Conservation (phyloP, 2,797 vertebrate genomes). For the Sebastes kiyomatsui region DNA sequence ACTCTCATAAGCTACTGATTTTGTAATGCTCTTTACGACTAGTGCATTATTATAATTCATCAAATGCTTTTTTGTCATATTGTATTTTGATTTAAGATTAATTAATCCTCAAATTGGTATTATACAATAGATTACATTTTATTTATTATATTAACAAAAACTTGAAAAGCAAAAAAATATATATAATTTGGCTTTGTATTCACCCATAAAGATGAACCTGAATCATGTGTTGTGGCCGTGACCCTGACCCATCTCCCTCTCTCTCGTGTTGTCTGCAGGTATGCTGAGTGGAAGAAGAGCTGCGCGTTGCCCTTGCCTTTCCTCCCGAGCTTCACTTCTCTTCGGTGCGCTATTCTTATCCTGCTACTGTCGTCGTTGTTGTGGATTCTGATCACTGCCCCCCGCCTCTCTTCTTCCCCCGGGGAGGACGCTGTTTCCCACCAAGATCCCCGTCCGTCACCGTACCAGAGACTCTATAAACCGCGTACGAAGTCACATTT, state of each 20-base stretch:
- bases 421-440: constrained; percentile 11
- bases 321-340: constrained; percentile 33
- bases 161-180: too few relatives aligned
- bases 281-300: constrained; percentile 71
- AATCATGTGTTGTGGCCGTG: not conserved
- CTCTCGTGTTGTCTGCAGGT: constrained; percentile 67
- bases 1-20: not conserved
- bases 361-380: constrained; percentile 31
- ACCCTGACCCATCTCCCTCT: not conserved
- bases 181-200: not conserved
- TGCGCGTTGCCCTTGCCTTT: not conserved
- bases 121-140: not conserved
- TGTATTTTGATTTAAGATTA: not conserved
- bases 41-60: not conserved
- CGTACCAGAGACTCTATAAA: constrained; percentile 15
- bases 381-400: constrained; percentile 40
- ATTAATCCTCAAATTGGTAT: not conserved
- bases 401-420: not conserved
- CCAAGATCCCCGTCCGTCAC: not conserved
- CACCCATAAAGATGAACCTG: not conserved
- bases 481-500: constrained; percentile 21
- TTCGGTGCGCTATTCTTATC: constrained; percentile 8
- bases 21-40: not conserved
- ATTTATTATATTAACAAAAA: not conserved
- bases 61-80: not conserved